Conservation (phyloP, 2,797 vertebrate species). For the Bradypodion ventrale region DNA sequence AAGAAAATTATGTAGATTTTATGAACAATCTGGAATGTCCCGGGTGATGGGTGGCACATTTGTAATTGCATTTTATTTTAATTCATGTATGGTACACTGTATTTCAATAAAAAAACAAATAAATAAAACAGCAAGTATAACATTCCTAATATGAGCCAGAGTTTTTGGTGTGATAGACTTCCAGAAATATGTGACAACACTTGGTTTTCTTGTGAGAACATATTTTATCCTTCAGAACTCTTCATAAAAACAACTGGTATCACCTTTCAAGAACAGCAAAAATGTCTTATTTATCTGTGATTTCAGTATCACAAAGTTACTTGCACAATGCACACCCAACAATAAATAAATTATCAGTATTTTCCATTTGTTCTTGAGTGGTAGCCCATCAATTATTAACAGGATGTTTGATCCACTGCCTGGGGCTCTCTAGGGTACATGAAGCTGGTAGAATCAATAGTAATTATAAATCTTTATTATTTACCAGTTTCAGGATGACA, state of each 20-base stretch:
- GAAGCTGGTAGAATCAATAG: background rate
- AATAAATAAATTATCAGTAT: slow-evolving; percentile 2
- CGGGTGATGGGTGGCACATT: no score
- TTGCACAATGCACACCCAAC: background rate
- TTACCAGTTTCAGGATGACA: background rate
- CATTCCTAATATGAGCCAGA: background rate
- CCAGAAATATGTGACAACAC: slow-evolving; percentile 42
- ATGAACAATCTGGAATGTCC: no score
- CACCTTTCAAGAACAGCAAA: background rate
- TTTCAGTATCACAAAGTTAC: background rate
- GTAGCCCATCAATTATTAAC: slow-evolving; percentile 15
- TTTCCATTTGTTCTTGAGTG: background rate
- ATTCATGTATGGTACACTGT: no score
- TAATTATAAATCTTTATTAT: background rate
- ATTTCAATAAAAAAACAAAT: no score
- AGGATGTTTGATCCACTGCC: background rate
- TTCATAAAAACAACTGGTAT: background rate
- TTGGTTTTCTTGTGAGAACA: slow-evolving; percentile 33
- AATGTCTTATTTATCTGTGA: background rate
- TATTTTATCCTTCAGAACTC: background rate
- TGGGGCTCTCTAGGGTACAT: background rate
- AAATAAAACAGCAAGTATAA: background rate
- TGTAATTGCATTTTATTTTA: no score
- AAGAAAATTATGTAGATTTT: no score
- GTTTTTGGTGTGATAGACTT: slow-evolving; percentile 58